These are phyloP conservation scores for Hedychridium roseum DNA, from an alignment of 2,888 invertebrate species.

Conservation along the genomic window DNA sequence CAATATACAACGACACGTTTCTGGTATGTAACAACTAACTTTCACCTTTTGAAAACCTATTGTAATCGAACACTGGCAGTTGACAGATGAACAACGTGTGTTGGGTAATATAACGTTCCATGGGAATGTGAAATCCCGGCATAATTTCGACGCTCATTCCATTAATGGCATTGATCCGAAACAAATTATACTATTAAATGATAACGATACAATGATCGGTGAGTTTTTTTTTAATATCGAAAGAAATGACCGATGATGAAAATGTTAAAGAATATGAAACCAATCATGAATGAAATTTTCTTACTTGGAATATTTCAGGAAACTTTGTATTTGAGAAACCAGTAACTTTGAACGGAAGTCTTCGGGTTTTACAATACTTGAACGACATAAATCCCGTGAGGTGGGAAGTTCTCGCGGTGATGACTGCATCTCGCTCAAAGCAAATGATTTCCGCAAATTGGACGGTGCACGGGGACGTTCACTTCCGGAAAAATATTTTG, in stretches of 20 bases:
- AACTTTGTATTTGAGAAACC: slow-evolving; percentile 41
- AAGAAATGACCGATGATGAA: too few species aligned
- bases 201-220: slow-evolving; percentile 40
- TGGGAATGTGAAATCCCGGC: slow-evolving; percentile 29
- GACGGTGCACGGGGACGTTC: slow-evolving; percentile 60
- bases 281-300: too few species aligned
- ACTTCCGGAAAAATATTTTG: slow-evolving; percentile 55
- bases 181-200: slow-evolving; percentile 29
- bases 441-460: slow-evolving; percentile 66
- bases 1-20: slow-evolving; percentile 66
- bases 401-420: slow-evolving; percentile 42
- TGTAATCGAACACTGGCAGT: slow-evolving; percentile 26
- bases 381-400: slow-evolving; percentile 34
- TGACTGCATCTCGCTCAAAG: slow-evolving; percentile 21
- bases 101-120: slow-evolving; percentile 40
- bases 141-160: slow-evolving; percentile 35
- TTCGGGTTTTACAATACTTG: slow-evolving; percentile 31
- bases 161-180: slow-evolving; percentile 41
- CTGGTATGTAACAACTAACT: slow-evolving; percentile 60
- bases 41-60: slow-evolving; percentile 2
- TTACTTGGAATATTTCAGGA: slow-evolving; percentile 29
- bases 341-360: slow-evolving; percentile 29
- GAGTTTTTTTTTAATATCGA: background rate
- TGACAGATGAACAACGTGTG: slow-evolving; percentile 41
- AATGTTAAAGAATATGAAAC: too few species aligned